Conservation (phyloP, 2,888 invertebrate species). For the Trachelus tabidus region DNA sequence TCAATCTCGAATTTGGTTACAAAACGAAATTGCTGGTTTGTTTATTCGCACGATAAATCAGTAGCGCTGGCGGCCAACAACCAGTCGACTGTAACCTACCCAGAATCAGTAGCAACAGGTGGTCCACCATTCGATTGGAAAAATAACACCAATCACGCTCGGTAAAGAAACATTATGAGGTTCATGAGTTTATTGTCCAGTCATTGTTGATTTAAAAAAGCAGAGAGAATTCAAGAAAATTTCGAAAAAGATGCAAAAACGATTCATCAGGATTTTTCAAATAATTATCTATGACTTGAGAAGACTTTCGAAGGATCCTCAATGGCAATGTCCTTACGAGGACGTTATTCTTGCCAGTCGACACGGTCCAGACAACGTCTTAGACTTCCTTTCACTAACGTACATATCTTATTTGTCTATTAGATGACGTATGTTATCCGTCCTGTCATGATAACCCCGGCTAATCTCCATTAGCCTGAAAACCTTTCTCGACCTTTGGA, state of each 20-base stretch:
- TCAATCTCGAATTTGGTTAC: not conserved
- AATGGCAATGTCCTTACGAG: not conserved
- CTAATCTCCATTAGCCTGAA: not conserved
- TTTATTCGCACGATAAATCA: not conserved
- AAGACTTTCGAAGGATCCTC: not conserved
- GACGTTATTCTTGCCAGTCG: not conserved
- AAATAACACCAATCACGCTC: not conserved
- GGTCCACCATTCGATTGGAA: not conserved
- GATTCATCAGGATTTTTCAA: not conserved
- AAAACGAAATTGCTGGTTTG: not conserved
- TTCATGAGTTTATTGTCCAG: not conserved
- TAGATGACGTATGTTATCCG: not conserved
- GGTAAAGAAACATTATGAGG: not conserved
- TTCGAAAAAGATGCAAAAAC: not conserved
- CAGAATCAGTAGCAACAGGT: not conserved
- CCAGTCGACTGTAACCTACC: not conserved
- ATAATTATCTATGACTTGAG: not conserved
- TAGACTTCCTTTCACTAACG: not conserved
- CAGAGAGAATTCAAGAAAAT: not conserved
- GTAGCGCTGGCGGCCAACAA: not conserved
- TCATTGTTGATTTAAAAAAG: not conserved
- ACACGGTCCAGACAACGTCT: too few relatives aligned
- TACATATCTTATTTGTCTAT: not conserved
- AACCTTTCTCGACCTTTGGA: not conserved
- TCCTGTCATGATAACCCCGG: not conserved